Base-by-base conservation (phyloP, 2,113 vertebrate genomes). In the Numenius arquata region DNA sequence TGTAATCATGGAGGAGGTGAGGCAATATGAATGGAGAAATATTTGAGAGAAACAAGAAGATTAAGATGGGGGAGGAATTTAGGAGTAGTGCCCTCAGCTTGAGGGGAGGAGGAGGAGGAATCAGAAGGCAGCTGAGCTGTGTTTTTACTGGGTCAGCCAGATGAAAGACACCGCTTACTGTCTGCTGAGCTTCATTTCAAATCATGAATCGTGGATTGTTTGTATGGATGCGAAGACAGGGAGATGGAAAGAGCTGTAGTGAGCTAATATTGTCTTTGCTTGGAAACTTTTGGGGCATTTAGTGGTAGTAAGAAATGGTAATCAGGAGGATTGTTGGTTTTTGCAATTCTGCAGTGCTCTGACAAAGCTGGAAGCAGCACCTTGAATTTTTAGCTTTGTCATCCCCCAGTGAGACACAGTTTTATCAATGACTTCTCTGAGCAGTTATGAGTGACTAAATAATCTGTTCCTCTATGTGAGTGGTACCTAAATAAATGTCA, bases 391-490 rank as follows among this genome's bases (percentile, higher is more conserved):
- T 83, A 88, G 29, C 71, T 84, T 74, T 78, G 32, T 40, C 20
- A 45, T n/a, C 19, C 14, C 47, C 27, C 34, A 43, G 32, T 63
- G 67, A 58, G 75, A 61, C 7, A 29, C 4, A 12, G 27, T 87
- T 95, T 92, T 78, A 38, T 85, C 79, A 90, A n/a, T 86, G 53
- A 73, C 38, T 40, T 85, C 26, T 55, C 26, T 72, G 58, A 85
- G 66, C 30, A 40, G 43, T 20, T 34, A 29, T 50, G n/a, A 77
- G 34, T 50, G 40, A 43, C 47, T 85, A 71, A 90, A 75, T 71
- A 75, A 77, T n/a, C 29, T 83, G 23, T 47, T 74, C 55, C 68
- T 93, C 53, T 71, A 5, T 47, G 53, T 38, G 22, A 85, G 21
- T 30, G 22, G 41, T 82, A 62, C 88, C 59, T 66, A 66, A 66